These are phyloP conservation scores for Araneus ventricosus DNA, from an alignment of 1,140 invertebrate genomes.

Conservation along the genomic window DNA sequence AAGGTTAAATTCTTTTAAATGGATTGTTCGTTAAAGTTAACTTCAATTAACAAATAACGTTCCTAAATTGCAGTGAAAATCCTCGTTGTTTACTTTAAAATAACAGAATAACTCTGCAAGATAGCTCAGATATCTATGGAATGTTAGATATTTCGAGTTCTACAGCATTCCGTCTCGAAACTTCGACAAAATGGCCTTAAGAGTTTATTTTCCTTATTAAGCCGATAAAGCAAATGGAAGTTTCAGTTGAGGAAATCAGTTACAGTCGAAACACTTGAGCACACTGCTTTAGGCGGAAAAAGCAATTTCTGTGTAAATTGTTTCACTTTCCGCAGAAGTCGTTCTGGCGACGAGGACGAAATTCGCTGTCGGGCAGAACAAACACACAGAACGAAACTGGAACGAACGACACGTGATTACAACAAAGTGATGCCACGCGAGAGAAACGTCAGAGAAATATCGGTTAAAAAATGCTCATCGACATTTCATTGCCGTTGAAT, in stretches of 20 bases:
- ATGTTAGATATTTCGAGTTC: background rate
- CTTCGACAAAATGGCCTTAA: background rate
- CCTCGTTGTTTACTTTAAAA: too few relatives aligned
- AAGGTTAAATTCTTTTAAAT: background rate
- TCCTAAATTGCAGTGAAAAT: too few relatives aligned
- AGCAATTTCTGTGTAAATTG: background rate
- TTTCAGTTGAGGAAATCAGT: background rate
- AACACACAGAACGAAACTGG: background rate
- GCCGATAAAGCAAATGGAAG: background rate
- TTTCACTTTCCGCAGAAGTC: constrained; percentile 20
- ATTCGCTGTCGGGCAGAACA: background rate
- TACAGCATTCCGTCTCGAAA: background rate
- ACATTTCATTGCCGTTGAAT: background rate
- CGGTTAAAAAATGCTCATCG: background rate
- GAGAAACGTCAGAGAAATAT: background rate
- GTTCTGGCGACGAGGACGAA: background rate
- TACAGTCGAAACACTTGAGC: background rate
- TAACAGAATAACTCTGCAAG: too few relatives aligned
- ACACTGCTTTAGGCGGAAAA: background rate
- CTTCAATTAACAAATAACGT: too few relatives aligned
- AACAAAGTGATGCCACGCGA: constrained; percentile 13
- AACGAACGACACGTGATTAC: background rate
- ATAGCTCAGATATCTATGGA: background rate
- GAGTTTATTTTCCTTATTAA: background rate
- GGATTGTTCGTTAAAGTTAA: too few relatives aligned